phyloP scores from a whole-genome alignment of 2,797 vertebrate genomes.

The Danio aesculapii region DNA sequence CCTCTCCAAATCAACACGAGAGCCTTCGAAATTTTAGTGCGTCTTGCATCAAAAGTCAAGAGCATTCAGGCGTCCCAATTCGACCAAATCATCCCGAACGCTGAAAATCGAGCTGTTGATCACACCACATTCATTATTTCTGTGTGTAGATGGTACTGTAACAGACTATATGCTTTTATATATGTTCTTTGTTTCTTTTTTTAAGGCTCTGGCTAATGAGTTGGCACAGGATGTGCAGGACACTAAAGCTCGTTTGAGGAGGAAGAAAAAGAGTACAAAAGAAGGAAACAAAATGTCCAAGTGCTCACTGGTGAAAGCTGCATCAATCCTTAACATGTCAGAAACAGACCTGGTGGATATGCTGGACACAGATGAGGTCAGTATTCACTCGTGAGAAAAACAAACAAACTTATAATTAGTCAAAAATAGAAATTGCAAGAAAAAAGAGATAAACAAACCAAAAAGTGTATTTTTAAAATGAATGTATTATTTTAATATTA shows the following conservation, averaged over 20 bases:
- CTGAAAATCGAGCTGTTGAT: conserved; percentile 8
- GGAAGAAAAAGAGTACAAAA: conserved; percentile 65
- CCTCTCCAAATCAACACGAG: conserved; percentile 70
- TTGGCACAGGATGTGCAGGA: conserved; percentile 83
- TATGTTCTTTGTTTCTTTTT: conserved; percentile 59
- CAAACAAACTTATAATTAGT: neutral
- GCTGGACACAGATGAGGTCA: conserved; percentile 86
- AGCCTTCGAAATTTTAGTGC: conserved; percentile 67
- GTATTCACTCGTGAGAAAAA: neutral
- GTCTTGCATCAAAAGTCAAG: conserved; percentile 33
- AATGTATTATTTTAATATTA: neutral
- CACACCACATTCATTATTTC: neutral
- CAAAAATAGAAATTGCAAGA: neutral
- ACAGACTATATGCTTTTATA: conserved; percentile 51
- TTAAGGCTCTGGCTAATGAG: conserved; percentile 85
- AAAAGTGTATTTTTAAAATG: no score
- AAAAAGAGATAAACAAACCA: no score
- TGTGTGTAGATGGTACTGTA: neutral
- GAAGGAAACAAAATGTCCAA: conserved; percentile 77
- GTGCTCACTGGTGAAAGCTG: conserved; percentile 87
- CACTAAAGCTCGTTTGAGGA: conserved; percentile 80
- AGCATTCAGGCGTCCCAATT: neutral
- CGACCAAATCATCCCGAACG: neutral
- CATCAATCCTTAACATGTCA: conserved; percentile 93
- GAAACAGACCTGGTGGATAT: conserved; percentile 87